Base-by-base conservation (phyloP, 2,888 invertebrate genomes). In the Nowickia ferox region DNA sequence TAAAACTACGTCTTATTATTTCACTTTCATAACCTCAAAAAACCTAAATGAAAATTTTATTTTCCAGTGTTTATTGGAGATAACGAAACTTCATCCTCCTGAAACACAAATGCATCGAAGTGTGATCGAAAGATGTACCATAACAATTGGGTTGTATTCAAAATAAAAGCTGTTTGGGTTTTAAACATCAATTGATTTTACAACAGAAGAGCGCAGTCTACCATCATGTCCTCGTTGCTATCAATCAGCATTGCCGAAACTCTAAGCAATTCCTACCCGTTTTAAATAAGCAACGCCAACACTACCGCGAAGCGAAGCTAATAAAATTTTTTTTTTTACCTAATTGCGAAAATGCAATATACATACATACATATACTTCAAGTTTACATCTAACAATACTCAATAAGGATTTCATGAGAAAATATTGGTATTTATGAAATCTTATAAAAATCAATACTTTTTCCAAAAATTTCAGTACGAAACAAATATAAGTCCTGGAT, bases 1-100 rank as follows among this genome's bases (percentile, higher is more conserved):
- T 19, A 53, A 71, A 53, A 78, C 55, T 86, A 84, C 79, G 84
- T 84, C 82, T 83, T 86, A 66, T 86, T 84, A 76, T 80, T 80
- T 86, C 61, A 63, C 59, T 63, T 74, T 63, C 19, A 15, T 40
- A 46, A 51, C 13, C 15, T 19, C 68, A 46, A 65, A 53, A 66
- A 71, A 42, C 82, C 77, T 85, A 86, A 87, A 87, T 87, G 74
- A 83, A 68, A 61, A 87, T 82, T 87, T 87, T 88, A 87, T 88
- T 87, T 88, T 88, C 74, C 87, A 88, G 88, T 84, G 84, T 84
- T 22, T 46, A 76, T 63, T 75, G 83, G 76, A 80, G 71, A 63
- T 65, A 74, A 42, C 68, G 55, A 74, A 55, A 48, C 48, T 65
- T 44, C 59, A 19, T 53, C 40, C 19, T 53, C 59, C 65, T 53